A percentile compares a stretch with the other conserved stretches of the same genome.
phyloP scores from a whole-genome alignment of 1,140 invertebrate species.

The Hormaphis cornu region DNA sequence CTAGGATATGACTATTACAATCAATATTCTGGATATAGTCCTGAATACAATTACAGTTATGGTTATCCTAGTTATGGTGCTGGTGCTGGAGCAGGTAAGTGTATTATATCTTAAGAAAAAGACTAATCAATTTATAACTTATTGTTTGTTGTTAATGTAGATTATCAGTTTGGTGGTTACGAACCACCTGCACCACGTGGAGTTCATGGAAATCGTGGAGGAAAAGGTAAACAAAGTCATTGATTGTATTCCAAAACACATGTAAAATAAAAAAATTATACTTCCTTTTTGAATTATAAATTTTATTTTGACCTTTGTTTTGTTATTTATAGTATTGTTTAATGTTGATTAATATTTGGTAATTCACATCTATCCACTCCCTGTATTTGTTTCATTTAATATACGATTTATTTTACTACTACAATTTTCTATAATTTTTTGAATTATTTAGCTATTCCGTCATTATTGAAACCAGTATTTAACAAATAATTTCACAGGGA shows the following conservation, averaged over 20 bases:
- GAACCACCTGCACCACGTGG: slow-evolving; percentile 26
- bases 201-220: slow-evolving; percentile 29
- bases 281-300: slow-evolving; percentile 28
- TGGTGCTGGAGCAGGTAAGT: slow-evolving; percentile 29
- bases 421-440: background rate
- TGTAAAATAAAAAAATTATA: slow-evolving; percentile 29
- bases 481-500: background rate
- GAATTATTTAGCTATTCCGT: background rate
- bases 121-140: background rate
- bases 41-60: slow-evolving; percentile 31
- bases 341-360: slow-evolving; percentile 4
- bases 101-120: background rate
- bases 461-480: background rate
- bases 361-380: background rate
- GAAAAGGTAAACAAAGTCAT: slow-evolving; percentile 27
- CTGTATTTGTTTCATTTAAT: slow-evolving; percentile 10
- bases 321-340: slow-evolving; percentile 25
- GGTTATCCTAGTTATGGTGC: slow-evolving; percentile 31
- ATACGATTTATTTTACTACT: background rate
- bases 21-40: slow-evolving; percentile 29
- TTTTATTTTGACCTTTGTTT: slow-evolving; percentile 27
- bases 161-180: slow-evolving; percentile 25
- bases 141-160: background rate
- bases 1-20: slow-evolving; percentile 26
- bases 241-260: slow-evolving; percentile 8